A percentile compares a stretch with the other conserved stretches of the same genome.
These are phyloP conservation scores for Carabus problematicus DNA, from an alignment of 2,888 invertebrate genomes.

Conservation along the genomic window DNA sequence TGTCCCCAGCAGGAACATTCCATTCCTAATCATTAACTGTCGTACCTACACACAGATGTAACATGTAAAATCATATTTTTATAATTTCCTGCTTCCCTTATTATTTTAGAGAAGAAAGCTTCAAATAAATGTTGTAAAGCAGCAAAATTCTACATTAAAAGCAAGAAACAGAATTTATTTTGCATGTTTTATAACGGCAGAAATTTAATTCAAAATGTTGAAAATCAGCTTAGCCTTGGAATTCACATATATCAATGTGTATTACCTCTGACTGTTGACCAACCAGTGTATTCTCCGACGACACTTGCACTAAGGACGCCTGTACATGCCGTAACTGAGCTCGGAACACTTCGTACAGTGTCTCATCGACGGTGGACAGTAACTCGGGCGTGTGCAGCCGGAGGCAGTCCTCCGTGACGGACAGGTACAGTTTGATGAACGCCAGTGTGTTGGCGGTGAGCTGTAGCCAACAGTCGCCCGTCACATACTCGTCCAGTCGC, in stretches of 20 bases:
- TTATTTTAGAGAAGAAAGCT: too few species aligned
- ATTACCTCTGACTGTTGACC: too few species aligned
- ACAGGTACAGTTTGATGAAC: constrained; percentile 78
- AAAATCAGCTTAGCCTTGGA: too few species aligned
- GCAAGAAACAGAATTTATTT: too few species aligned
- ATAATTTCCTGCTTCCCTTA: too few species aligned
- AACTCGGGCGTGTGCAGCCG: constrained; percentile 78
- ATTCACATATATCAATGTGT: too few species aligned
- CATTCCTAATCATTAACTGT: constrained; percentile 70
- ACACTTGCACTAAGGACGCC: constrained; percentile 56
- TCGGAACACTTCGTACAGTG: constrained; percentile 75
- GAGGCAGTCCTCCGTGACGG: constrained; percentile 78
- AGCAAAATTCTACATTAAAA: too few species aligned
- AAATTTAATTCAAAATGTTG: too few species aligned
- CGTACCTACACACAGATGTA: constrained; percentile 52
- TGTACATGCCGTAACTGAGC: constrained; percentile 74
- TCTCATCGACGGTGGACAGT: constrained; percentile 75
- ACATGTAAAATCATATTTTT: too few species aligned
- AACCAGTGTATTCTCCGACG: too few species aligned
- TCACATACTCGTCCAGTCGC: constrained; percentile 70
- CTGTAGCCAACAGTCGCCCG: constrained; percentile 73
- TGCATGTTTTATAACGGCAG: too few species aligned
- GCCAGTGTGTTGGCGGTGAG: constrained; percentile 81
- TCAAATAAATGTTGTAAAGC: too few species aligned
- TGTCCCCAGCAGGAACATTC: constrained; percentile 72